Percentiles rank a stretch among this genome's conserved stretches.
Evolutionary conservation across 1,140 invertebrate species (phyloP).

Genomic region (Drosophila kanapiae): DNA sequence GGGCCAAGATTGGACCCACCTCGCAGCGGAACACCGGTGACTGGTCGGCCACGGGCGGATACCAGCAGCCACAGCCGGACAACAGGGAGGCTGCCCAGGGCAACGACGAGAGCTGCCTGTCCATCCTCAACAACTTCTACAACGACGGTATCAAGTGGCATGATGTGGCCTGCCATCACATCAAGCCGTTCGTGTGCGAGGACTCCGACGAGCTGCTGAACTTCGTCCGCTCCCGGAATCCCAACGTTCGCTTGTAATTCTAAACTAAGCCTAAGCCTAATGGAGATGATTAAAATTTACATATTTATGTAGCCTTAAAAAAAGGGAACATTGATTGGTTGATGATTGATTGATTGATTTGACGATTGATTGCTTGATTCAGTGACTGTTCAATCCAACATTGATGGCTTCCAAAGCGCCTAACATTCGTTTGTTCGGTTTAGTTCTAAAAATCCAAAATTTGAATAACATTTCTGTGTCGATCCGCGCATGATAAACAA

Average conservation of each 20-base stretch:
- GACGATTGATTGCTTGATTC: constrained; percentile 55
- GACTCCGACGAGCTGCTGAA: constrained; percentile 96
- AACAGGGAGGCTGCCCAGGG: constrained; percentile 95
- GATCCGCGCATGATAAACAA: constrained; percentile 62
- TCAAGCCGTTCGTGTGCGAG: constrained; percentile 97
- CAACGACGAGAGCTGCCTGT: constrained; percentile 95
- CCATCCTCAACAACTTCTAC: constrained; percentile 96
- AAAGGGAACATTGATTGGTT: constrained; percentile 63
- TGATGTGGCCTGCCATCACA: constrained; percentile 95
- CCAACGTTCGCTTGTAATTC: constrained; percentile 91
- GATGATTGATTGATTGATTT: constrained; percentile 45
- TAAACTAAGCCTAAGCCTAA: constrained; percentile 49
- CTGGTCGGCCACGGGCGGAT: constrained; percentile 95
- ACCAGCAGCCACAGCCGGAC: constrained; percentile 93
- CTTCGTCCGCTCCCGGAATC: constrained; percentile 94
- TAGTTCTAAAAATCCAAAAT: constrained; percentile 65
- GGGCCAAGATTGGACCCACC: constrained; percentile 94
- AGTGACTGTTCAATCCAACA: constrained; percentile 54
- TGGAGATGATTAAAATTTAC: constrained; percentile 44
- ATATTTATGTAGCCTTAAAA: constrained; percentile 83
- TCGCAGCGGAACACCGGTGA: constrained; percentile 94
- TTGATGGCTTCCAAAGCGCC: constrained; percentile 53
- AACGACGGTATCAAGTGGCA: constrained; percentile 96
- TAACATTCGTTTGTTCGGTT: constrained; percentile 69
- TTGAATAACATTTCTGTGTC: constrained; percentile 69